phyloP scores from a whole-genome alignment of 2,797 vertebrate genomes.

The Sylvilagus floridanus region DNA sequence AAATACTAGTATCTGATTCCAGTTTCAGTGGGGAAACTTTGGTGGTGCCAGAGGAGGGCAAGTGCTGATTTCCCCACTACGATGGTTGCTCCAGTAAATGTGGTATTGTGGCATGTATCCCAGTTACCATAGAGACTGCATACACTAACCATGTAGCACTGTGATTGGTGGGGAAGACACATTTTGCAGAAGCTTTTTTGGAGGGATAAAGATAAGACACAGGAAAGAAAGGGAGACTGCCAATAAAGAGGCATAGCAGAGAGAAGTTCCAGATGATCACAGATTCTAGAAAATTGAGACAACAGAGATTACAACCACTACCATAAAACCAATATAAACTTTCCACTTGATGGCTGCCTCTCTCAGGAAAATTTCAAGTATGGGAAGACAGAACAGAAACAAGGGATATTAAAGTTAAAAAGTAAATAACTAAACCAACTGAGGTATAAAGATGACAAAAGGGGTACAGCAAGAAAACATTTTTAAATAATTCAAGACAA shows the following conservation, averaged over 20 bases:
- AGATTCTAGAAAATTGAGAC: constrained; percentile 47
- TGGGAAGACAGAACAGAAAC: neutral
- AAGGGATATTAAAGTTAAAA: constrained; percentile 45
- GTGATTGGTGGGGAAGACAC: constrained; percentile 64
- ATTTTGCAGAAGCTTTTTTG: constrained; percentile 62
- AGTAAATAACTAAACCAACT: constrained; percentile 39
- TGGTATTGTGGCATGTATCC: constrained; percentile 63
- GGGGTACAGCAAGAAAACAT: neutral
- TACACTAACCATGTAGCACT: constrained; percentile 23
- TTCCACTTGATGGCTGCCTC: constrained; percentile 22
- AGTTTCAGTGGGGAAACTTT: constrained; percentile 63
- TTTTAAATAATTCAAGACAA: constrained; percentile 46
- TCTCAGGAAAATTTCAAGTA: constrained; percentile 48
- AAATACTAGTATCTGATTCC: constrained; percentile 52
- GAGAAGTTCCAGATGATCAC: constrained; percentile 2
- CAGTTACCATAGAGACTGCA: constrained; percentile 71
- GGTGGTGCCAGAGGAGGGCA: constrained; percentile 58
- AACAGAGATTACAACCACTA: neutral
- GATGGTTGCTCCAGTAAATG: constrained; percentile 54
- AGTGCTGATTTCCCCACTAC: constrained; percentile 35
- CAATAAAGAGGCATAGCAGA: constrained; percentile 43
- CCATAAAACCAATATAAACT: constrained; percentile 29
- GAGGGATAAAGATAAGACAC: constrained; percentile 65
- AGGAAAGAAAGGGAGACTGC: constrained; percentile 62
- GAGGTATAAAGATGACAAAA: neutral